phyloP scores from a whole-genome alignment of 2,888 invertebrate genomes.

The Eucera pruinosa region DNA sequence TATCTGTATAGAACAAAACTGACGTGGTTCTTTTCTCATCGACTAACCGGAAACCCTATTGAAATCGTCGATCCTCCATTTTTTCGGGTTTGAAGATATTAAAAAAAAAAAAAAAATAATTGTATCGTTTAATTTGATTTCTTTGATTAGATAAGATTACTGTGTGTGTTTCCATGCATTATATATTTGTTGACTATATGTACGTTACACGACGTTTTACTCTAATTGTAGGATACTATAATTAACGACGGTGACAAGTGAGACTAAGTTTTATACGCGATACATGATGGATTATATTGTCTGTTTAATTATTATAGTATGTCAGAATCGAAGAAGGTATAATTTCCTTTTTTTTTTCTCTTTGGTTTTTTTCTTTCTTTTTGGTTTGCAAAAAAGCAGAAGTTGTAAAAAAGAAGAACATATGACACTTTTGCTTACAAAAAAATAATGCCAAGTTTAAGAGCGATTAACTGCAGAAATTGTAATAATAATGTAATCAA shows the following conservation, averaged over 20 bases:
- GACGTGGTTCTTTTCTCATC: conserved; percentile 10
- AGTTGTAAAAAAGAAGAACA: conserved; percentile 31
- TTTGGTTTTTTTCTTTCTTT: conserved; percentile 4
- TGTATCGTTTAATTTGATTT: neutral
- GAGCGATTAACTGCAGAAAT: neutral
- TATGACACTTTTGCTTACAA: conserved; percentile 15
- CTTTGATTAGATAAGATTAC: neutral
- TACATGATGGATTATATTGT: conserved; percentile 46
- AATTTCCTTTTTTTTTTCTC: too few relatives aligned
- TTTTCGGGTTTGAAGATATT: neutral
- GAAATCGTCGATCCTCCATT: conserved; percentile 8
- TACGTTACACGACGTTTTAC: neutral
- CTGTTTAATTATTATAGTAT: conserved; percentile 2
- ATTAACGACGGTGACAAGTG: conserved; percentile 9
- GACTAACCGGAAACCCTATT: neutral
- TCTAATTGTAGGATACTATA: conserved; percentile 11
- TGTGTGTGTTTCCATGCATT: too few relatives aligned
- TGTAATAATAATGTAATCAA: neutral
- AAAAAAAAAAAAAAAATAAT: conserved; percentile 3
- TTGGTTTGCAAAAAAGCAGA: too few relatives aligned
- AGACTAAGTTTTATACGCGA: conserved; percentile 30
- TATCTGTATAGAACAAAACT: conserved; percentile 38
- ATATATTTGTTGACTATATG: too few relatives aligned
- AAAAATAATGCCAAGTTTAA: conserved; percentile 11
- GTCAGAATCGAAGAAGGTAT: conserved; percentile 39